Percentiles rank a stretch among this genome's conserved stretches.
phyloP scores from a whole-genome alignment of 1,140 invertebrate genomes.

The Globodera rostochiensis region DNA sequence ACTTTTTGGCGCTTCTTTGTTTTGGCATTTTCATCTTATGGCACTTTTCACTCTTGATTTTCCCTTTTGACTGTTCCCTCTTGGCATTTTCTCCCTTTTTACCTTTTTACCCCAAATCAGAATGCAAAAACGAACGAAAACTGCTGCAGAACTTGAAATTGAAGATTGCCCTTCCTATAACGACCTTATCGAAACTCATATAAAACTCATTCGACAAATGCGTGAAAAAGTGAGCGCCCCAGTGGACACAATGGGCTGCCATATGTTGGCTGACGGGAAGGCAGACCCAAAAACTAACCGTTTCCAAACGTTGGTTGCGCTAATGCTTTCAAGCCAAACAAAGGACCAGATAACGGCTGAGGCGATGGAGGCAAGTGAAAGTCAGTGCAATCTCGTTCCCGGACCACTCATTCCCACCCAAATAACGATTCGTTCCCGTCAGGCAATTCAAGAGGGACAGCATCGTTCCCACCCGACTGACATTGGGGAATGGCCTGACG shows the following conservation, averaged over 20 bases:
- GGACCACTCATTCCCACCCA: too few species aligned
- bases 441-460: too few species aligned
- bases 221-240: constrained; percentile 31
- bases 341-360: constrained; percentile 46
- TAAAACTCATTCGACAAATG: constrained; percentile 32
- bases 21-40: too few species aligned
- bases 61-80: too few species aligned
- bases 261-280: constrained; percentile 41
- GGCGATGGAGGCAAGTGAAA: constrained; percentile 49
- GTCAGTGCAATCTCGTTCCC: not conserved
- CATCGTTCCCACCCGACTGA: too few species aligned
- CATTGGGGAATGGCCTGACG: too few species aligned
- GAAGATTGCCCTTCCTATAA: not conserved
- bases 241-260: constrained; percentile 47
- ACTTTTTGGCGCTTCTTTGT: too few species aligned
- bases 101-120: too few species aligned
- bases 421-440: too few species aligned
- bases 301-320: constrained; percentile 48
- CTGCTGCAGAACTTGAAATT: not conserved
- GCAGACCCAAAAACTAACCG: constrained; percentile 47
- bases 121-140: too few species aligned
- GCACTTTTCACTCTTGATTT: too few species aligned
- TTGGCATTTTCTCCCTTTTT: too few species aligned
- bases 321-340: constrained; percentile 51
- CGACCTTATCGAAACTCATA: not conserved